phyloP scores from a whole-genome alignment of 1,140 invertebrate species.

The Marisa cornuarietis region DNA sequence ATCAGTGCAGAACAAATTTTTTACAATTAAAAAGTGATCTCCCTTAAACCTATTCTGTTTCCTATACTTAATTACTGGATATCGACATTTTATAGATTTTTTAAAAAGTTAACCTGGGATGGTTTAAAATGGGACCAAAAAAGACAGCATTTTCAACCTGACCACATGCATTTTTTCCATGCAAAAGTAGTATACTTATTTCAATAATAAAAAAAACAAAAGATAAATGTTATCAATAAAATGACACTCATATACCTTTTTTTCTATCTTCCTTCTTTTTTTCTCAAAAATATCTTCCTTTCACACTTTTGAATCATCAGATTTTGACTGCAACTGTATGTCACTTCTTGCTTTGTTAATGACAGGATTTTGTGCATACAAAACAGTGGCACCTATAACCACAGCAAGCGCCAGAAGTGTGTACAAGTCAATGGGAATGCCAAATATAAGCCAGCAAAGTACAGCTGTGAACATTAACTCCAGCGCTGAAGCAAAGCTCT shows the following conservation, averaged over 20 bases:
- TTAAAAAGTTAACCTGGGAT: too few species aligned
- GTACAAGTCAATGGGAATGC: slow-evolving; percentile 84
- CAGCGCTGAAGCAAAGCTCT: slow-evolving; percentile 94
- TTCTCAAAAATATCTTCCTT: background rate
- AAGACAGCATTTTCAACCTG: background rate
- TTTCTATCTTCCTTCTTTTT: background rate
- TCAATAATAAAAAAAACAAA: background rate
- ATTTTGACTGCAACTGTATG: background rate
- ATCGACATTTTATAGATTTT: too few species aligned
- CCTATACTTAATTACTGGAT: too few species aligned
- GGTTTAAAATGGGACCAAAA: background rate
- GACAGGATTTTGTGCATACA: slow-evolving; percentile 93
- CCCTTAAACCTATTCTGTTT: too few species aligned
- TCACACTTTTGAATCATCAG: slow-evolving; percentile 14
- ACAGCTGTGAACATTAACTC: slow-evolving; percentile 92
- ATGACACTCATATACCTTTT: background rate
- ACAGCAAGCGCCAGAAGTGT: slow-evolving; percentile 85
- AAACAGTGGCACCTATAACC: slow-evolving; percentile 82
- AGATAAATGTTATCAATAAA: background rate
- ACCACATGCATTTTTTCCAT: background rate
- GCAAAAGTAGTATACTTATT: background rate
- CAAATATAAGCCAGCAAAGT: slow-evolving; percentile 88
- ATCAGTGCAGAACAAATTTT: too few species aligned
- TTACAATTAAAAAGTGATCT: too few species aligned
- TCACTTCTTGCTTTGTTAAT: slow-evolving; percentile 57